phyloP scores from a whole-genome alignment of 2,888 invertebrate genomes.

The Habrosyne pyritoides region DNA sequence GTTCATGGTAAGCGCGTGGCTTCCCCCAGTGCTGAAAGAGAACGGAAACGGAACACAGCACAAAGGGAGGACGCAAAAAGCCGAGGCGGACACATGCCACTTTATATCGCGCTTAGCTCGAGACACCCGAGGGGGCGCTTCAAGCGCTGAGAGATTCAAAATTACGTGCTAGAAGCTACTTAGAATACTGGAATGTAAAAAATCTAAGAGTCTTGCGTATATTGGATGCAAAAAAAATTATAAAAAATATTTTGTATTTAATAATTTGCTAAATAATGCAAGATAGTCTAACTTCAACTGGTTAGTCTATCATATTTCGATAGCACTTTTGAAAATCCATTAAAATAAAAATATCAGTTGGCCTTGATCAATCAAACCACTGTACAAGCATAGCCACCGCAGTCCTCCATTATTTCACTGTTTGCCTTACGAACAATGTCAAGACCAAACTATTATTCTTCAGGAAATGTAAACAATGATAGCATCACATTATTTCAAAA shows the following conservation, averaged over 20 bases:
- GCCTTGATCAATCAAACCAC: background rate
- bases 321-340: background rate
- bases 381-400: background rate
- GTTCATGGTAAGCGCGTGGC: background rate
- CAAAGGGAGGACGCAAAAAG: slow-evolving; percentile 50
- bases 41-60: slow-evolving; percentile 50
- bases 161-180: slow-evolving; percentile 11
- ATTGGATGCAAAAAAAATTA: too few species aligned
- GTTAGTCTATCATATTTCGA: background rate
- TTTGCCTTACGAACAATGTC: slow-evolving; percentile 17
- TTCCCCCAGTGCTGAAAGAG: slow-evolving; percentile 36
- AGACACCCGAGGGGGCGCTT: slow-evolving; percentile 22
- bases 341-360: background rate
- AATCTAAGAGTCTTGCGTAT: background rate
- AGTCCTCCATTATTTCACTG: slow-evolving; percentile 25
- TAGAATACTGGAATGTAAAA: slow-evolving; percentile 6
- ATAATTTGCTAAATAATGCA: too few species aligned
- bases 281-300: background rate
- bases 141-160: slow-evolving; percentile 29
- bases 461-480: slow-evolving; percentile 28
- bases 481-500: slow-evolving; percentile 13
- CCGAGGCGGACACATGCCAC: slow-evolving; percentile 46
- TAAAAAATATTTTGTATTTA: too few species aligned
- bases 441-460: slow-evolving; percentile 23
- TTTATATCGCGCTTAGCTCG: slow-evolving; percentile 41